These are phyloP conservation scores for Lacerta agilis DNA, from an alignment of 2,797 vertebrate genomes.

Conservation along the genomic window DNA sequence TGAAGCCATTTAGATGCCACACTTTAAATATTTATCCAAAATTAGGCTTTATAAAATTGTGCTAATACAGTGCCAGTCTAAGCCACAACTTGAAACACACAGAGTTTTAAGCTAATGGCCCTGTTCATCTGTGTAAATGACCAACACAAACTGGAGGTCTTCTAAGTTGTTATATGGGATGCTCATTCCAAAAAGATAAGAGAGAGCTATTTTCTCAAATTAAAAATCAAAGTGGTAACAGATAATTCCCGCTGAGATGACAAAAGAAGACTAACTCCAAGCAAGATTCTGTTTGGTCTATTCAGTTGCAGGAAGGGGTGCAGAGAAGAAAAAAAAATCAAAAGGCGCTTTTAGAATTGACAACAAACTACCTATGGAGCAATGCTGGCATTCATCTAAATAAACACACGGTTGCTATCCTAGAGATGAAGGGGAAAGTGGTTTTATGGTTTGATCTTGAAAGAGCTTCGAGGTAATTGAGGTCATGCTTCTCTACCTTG, in stretches of 20 bases:
- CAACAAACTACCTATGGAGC: conserved; percentile 18
- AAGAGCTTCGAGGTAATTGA: conserved; percentile 1
- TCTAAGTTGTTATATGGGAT: not conserved
- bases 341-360: conserved; percentile 5
- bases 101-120: not conserved
- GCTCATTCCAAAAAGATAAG: conserved; percentile 11
- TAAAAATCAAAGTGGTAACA: conserved; percentile 33
- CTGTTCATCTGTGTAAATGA: not conserved
- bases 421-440: not conserved
- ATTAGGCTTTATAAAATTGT: not conserved
- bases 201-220: conserved; percentile 38
- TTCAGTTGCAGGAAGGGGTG: not conserved
- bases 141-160: not conserved
- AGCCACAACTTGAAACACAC: not conserved
- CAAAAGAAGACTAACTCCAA: not conserved
- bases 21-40: conserved; percentile 18
- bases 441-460: conserved; percentile 50
- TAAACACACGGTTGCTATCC: not conserved
- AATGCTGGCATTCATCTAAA: conserved; percentile 31
- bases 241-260: not conserved
- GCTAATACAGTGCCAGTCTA: not conserved
- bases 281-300: not conserved
- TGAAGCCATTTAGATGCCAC: conserved; percentile 5
- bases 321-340: conserved; percentile 6
- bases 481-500: no score